A percentile compares a stretch with the other conserved stretches of the same genome.
phyloP scores from a whole-genome alignment of 2,113 vertebrate species.

The Ranitomeya variabilis region DNA sequence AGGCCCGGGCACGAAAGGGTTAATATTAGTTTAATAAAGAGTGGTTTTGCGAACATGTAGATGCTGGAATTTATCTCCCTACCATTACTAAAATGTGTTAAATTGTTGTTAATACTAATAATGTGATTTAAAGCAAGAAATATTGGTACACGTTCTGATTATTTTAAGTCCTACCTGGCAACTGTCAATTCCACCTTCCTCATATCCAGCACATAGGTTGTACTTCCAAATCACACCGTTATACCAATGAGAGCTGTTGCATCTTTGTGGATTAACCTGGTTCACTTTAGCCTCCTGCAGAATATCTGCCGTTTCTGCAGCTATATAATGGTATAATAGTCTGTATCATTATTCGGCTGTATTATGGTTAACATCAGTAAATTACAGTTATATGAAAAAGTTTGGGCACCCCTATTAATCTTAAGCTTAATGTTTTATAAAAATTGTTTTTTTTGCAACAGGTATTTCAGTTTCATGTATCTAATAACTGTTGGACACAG shows the following conservation, averaged over 20 bases:
- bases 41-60: too few relatives aligned
- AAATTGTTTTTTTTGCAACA: too few relatives aligned
- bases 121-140: not conserved
- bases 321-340: not conserved
- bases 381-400: too few relatives aligned
- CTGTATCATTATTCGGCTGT: not conserved
- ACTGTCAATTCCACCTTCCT: constrained; percentile 38
- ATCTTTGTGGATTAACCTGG: not conserved
- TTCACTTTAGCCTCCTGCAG: constrained; percentile 53
- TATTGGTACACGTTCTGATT: not conserved
- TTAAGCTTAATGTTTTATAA: too few relatives aligned
- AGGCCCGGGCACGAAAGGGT: too few relatives aligned
- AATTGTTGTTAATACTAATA: not conserved
- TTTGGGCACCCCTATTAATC: too few relatives aligned
- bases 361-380: not conserved
- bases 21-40: too few relatives aligned
- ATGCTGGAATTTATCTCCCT: too few relatives aligned
- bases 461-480: too few relatives aligned
- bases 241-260: constrained; percentile 46
- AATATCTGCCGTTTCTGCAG: constrained; percentile 4
- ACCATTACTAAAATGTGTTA: not conserved
- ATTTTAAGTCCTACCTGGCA: constrained; percentile 49
- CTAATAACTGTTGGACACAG: too few relatives aligned
- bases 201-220: constrained; percentile 54
- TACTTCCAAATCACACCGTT: not conserved